These are phyloP conservation scores for Apodemus sylvaticus DNA, from an alignment of 2,113 vertebrate genomes.

Conservation along the genomic window DNA sequence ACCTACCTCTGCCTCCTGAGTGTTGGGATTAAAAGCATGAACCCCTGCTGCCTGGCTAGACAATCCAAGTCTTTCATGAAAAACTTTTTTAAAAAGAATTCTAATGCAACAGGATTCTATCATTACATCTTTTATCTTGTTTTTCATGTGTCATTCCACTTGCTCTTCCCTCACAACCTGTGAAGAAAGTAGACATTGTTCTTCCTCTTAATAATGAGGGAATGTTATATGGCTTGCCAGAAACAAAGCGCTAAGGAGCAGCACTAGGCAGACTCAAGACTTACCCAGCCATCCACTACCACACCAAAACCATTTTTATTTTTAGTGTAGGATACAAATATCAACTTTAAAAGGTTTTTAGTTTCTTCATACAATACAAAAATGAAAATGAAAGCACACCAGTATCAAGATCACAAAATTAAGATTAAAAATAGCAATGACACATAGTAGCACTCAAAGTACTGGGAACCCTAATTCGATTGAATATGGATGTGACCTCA, in stretches of 20 bases:
- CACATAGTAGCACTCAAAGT: conserved; percentile 31
- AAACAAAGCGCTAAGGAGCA: conserved; percentile 21
- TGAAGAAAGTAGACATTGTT: background rate
- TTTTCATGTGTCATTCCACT: conserved; percentile 40
- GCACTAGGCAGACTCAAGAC: background rate
- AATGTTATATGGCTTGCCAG: conserved; percentile 20
- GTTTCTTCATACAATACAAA: conserved; percentile 45
- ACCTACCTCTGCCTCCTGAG: background rate
- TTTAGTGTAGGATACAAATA: conserved; percentile 41
- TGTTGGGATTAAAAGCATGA: background rate
- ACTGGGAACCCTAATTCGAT: conserved; percentile 44
- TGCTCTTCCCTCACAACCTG: background rate
- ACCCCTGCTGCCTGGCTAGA: background rate
- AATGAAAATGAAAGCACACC: conserved; percentile 39
- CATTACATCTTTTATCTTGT: conserved; percentile 26
- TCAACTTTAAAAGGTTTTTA: conserved; percentile 40
- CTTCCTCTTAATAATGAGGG: conserved; percentile 46
- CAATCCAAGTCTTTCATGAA: conserved; percentile 23
- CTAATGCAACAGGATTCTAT: background rate
- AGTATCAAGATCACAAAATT: conserved; percentile 30
- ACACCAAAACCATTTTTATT: conserved; percentile 31
- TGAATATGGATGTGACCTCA: conserved; percentile 18
- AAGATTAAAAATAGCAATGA: conserved; percentile 63
- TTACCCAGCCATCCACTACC: background rate
- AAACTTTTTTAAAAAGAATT: conserved; percentile 4